Base-by-base conservation (phyloP, 64 coral and sea anemone species). In the Exaiptasia diaphana region DNA sequence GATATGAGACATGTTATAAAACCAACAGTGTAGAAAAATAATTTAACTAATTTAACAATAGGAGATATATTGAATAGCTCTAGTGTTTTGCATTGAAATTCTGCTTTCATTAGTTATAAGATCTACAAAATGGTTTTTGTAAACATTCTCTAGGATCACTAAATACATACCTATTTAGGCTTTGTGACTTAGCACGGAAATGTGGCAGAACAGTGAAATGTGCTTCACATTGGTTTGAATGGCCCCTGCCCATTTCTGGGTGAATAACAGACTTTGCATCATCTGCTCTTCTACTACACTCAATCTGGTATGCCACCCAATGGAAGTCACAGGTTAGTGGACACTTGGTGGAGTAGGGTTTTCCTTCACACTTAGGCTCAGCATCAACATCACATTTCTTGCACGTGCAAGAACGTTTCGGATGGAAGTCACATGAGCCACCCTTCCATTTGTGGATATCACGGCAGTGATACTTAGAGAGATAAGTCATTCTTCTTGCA, bases 301-400 rank as follows among this genome's bases (percentile, higher is more conserved):
- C 84, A 1, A 87, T 65, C 48, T 49, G 56, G 53, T 87, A 87
- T 4, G 84, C 84, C 18, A 87, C 23, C 41, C 61, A 24, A 38
- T 84, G 81, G 41, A 56, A 84, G 5, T 34, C 2, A 35, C 81
- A 87, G 11, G 72, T 77, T 1, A 87, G 41, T 1, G 55, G 20
- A 38, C 23, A 13, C 63, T 87, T 87, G 20, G 84, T 78, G 13
- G 72, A 38, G 13, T 87, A 87, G 12, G 53, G 71, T 67, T n/a
- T 67, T 50, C 84, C 84, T 20, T 45, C 5, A 67, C 71, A 87
- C 55, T 65, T 50, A 20, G 59, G 27, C 38, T 73, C 69, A 10
- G 46, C 56, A 59, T 73, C 69, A 9, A 15, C 33, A n/a, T 73
- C 43, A 49, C 69, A 73, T 42, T 73, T 48, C 27, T 48, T 48